A percentile compares a stretch with the other conserved stretches of the same genome.
These are phyloP conservation scores for Pollenia amentaria DNA, from an alignment of 2,888 invertebrate genomes.

Conservation along the genomic window DNA sequence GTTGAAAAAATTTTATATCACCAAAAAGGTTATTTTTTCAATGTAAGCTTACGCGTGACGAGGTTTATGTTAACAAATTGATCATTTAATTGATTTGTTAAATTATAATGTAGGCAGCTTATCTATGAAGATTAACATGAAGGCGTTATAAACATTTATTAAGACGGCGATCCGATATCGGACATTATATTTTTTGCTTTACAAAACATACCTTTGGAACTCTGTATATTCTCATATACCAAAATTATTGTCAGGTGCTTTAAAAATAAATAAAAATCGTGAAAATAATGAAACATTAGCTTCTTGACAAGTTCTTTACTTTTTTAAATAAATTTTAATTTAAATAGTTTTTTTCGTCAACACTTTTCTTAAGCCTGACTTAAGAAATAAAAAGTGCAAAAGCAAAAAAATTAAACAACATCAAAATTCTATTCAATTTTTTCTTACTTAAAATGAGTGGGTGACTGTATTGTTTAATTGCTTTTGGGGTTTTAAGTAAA, in stretches of 20 bases:
- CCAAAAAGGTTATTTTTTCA: too few relatives aligned
- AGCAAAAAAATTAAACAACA: background rate
- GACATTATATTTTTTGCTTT: too few relatives aligned
- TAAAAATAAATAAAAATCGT: constrained; percentile 17
- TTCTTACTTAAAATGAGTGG: constrained; percentile 39
- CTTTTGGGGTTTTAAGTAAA: constrained; percentile 48
- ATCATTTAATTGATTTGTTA: too few relatives aligned
- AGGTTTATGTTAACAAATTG: too few relatives aligned
- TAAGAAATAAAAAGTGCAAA: constrained; percentile 2
- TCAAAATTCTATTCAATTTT: constrained; percentile 10
- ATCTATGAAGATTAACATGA: too few relatives aligned
- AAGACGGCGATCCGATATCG: too few relatives aligned
- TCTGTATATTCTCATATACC: background rate
- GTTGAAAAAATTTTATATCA: too few relatives aligned
- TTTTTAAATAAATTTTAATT: constrained; percentile 73
- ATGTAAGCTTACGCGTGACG: too few relatives aligned
- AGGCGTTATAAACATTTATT: too few relatives aligned
- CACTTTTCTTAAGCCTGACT: constrained; percentile 39
- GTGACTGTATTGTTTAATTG: constrained; percentile 64
- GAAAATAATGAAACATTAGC: constrained; percentile 59
- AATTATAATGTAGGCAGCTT: too few relatives aligned
- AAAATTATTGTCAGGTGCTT: constrained; percentile 65
- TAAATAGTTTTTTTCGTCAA: constrained; percentile 50
- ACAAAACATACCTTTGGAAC: constrained; percentile 32
- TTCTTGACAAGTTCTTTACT: constrained; percentile 69